Base-by-base conservation (phyloP, 2,888 invertebrate genomes). In the Nomada hirtipes region DNA sequence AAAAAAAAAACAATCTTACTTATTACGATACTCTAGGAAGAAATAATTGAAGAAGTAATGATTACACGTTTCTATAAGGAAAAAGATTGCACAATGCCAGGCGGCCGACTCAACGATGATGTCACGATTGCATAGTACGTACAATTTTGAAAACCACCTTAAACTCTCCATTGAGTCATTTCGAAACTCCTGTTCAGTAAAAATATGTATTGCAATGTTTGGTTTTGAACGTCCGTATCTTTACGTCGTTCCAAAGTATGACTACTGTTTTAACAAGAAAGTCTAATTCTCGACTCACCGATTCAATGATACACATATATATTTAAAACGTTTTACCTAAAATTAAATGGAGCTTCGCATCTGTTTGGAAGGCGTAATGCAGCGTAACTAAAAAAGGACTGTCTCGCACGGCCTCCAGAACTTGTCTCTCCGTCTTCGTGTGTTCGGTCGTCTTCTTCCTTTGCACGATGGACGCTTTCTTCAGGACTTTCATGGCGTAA, bases 321-420 rank as follows among this genome's bases (percentile, higher is more conserved):
- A n/a, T 9, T 29, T 47, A 50, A 29, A 67, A 15, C 9, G 18
- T 95, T 96, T 96, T 94, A 99, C 99, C 99, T 93, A 99, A 96
- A 90, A 99, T 98, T 89, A 99, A 96, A 95, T 99, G 98, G 87
- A 99, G 96, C 94, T 99, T 99, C 72, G 98, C 97, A 92, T 99
- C 98, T 11, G 99, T 98, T 95, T 99, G 99, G 95, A 99, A 99
- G 93, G 99, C 99, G 94, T 99, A 99, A 94, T 98, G 98, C 87
- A 99, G 96, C 55, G 98, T 98, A 90, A 99, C 99, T 87, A 99
- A 96, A 95, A 99, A 99, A 71, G 99, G 99, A 92, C 98, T 97
- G 93, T 98, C 97, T 86, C 98, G 96, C 82, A 99, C 98, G 70
- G 98, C 98, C 94, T 99, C 99, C 88, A 99, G 95, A 80, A 99